A percentile compares a stretch with the other conserved stretches of the same genome.
Conservation (phyloP, 1,140 invertebrate species). For the Sarcophaga bullata region DNA sequence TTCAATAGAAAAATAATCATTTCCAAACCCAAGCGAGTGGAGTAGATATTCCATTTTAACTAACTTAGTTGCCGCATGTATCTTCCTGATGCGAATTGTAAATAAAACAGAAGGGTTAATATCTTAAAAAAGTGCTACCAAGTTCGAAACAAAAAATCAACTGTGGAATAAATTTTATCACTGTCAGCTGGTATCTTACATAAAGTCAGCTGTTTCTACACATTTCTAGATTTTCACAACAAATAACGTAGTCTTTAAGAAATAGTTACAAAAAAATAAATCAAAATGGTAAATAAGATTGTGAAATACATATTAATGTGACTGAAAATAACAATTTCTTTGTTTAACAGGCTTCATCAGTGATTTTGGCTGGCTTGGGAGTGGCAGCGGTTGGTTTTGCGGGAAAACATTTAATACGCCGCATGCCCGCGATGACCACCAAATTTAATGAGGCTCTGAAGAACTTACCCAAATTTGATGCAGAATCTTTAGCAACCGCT, state of each 20-base stretch:
- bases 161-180: too few species aligned
- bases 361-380: constrained; percentile 84
- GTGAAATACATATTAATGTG: not conserved
- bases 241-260: constrained; percentile 25
- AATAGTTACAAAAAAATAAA: not conserved
- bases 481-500: constrained; percentile 81
- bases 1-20: too few species aligned
- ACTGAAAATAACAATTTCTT: not conserved
- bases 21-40: too few species aligned
- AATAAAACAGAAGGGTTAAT: too few species aligned
- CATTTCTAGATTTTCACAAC: not conserved
- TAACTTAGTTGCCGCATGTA: too few species aligned
- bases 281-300: constrained; percentile 39
- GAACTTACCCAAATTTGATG: constrained; percentile 82
- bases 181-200: not conserved
- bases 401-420: constrained; percentile 80
- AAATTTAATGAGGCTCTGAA: constrained; percentile 83
- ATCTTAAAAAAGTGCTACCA: too few species aligned
- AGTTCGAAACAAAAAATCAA: too few species aligned
- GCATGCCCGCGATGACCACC: constrained; percentile 78
- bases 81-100: too few species aligned
- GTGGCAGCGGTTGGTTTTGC: constrained; percentile 86
- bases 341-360: constrained; percentile 72
- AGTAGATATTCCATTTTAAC: too few species aligned
- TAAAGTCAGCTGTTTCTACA: constrained; percentile 5